These are phyloP conservation scores for Myrmecobius fasciatus DNA, from an alignment of 2,113 vertebrate species.

Conservation along the genomic window DNA sequence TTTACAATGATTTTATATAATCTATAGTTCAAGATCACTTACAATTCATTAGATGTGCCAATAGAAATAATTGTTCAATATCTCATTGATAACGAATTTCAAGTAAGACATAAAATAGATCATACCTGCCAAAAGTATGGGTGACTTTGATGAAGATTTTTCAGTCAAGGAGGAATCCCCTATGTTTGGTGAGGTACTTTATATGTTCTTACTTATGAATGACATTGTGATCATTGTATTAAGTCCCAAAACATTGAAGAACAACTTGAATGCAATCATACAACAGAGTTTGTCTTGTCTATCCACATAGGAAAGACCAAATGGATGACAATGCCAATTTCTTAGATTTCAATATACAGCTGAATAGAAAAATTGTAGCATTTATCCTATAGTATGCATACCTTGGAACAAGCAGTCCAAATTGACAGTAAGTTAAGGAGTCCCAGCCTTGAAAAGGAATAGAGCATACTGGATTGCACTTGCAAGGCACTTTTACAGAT, in stretches of 20 bases:
- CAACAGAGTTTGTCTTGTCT: neutral
- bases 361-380: neutral
- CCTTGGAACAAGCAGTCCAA: neutral
- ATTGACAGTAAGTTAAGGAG: neutral
- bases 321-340: neutral
- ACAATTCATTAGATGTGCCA: neutral
- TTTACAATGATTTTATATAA: neutral
- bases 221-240: neutral
- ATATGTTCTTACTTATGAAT: neutral
- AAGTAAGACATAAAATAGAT: neutral
- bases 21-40: neutral
- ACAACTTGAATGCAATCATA: neutral
- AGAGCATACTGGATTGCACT: neutral
- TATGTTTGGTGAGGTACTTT: neutral
- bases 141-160: neutral
- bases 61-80: neutral
- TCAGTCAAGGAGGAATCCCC: neutral
- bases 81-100: neutral
- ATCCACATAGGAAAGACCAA: neutral
- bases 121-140: neutral
- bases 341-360: no score
- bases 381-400: neutral
- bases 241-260: neutral
- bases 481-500: neutral
- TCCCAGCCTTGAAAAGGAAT: neutral